phyloP scores from a whole-genome alignment of 2,113 vertebrate genomes.

The Erythrolamprus reginae region DNA sequence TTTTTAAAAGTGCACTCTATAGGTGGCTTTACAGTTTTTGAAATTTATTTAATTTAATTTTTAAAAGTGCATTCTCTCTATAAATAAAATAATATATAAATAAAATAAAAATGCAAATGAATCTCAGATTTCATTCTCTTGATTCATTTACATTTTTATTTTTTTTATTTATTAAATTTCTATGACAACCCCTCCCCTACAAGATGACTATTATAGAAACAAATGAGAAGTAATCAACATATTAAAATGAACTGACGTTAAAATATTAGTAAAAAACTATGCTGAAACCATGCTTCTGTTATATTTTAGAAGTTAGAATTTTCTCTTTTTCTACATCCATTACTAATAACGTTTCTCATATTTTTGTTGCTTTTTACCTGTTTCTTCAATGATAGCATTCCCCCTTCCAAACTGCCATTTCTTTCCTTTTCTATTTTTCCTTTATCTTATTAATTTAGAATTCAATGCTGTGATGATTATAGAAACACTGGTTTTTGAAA shows the following conservation, averaged over 20 bases:
- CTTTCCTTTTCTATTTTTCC: neutral
- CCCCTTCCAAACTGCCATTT: neutral
- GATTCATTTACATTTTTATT: constrained; percentile 27
- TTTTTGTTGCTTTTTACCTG: constrained; percentile 28
- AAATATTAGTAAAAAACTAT: neutral
- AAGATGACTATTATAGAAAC: neutral
- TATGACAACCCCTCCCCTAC: neutral
- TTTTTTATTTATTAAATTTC: neutral
- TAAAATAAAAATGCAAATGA: no score
- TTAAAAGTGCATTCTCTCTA: no score
- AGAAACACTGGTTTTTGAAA: neutral
- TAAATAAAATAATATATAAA: no score
- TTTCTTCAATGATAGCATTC: neutral
- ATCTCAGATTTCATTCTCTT: constrained; percentile 37
- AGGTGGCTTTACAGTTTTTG: no score
- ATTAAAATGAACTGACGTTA: neutral
- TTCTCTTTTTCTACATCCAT: constrained; percentile 34
- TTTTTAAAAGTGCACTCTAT: no score
- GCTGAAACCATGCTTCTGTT: neutral
- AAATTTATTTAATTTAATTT: no score
- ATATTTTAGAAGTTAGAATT: constrained; percentile 46
- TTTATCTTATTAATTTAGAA: neutral
- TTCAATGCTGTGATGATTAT: neutral
- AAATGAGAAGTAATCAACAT: neutral
- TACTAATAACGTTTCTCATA: constrained; percentile 49